These are phyloP conservation scores for Nasalis larvatus DNA, from an alignment of 2,113 vertebrate genomes.

Conservation along the genomic window DNA sequence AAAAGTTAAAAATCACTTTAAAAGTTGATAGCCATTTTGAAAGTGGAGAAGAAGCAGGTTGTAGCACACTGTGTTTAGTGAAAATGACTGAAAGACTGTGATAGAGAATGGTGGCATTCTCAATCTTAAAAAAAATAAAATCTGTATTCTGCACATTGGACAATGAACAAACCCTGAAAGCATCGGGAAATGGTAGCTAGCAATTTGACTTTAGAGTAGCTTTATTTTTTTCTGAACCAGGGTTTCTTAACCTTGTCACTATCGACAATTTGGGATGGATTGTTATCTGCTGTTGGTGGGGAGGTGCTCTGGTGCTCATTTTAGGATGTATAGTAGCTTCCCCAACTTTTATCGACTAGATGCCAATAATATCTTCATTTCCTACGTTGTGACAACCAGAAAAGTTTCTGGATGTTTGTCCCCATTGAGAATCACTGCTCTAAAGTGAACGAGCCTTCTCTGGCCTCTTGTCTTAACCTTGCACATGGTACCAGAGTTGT, in stretches of 20 bases:
- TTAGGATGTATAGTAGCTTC: background rate
- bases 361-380: background rate
- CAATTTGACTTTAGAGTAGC: background rate
- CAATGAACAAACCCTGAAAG: background rate
- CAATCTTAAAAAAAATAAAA: slow-evolving; percentile 3
- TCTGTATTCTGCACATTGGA: background rate
- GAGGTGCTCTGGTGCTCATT: background rate
- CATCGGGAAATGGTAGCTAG: background rate
- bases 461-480: background rate
- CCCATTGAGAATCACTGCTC: background rate
- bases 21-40: background rate
- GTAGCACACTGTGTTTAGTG: background rate
- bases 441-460: background rate
- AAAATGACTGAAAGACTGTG: background rate
- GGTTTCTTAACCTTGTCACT: background rate
- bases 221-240: background rate
- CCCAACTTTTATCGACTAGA: background rate
- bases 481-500: background rate
- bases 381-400: background rate
- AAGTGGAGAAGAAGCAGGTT: background rate
- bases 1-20: background rate
- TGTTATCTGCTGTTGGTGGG: background rate
- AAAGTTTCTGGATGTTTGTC: background rate
- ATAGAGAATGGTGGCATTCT: background rate
- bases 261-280: background rate